Percentiles rank a stretch among this genome's conserved stretches.
These are phyloP conservation scores for Amphipyra tragopoginis DNA, from an alignment of 2,888 invertebrate species.

Conservation along the genomic window DNA sequence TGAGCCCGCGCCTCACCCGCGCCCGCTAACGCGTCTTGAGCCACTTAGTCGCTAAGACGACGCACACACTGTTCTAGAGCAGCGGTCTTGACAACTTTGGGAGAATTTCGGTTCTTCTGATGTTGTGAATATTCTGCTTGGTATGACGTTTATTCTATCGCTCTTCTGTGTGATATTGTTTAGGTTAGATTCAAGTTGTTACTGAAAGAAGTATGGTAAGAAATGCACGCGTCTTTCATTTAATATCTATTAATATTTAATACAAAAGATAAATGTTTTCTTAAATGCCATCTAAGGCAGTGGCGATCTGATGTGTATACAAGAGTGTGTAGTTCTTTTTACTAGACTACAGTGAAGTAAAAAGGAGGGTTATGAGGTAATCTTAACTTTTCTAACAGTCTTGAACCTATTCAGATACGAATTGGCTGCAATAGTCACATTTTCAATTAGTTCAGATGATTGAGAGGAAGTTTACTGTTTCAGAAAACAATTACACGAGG, in stretches of 20 bases:
- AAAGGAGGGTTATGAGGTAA: no score
- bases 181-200: no score
- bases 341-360: no score
- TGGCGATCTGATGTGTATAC: no score
- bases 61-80: conserved; percentile 75
- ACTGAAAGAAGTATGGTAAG: no score
- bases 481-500: not conserved
- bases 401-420: not conserved
- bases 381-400: no score
- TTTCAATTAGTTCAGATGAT: not conserved
- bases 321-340: no score
- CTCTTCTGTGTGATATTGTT: no score
- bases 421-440: not conserved
- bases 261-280: no score
- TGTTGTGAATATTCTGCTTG: not conserved
- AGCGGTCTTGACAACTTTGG: conserved; percentile 26
- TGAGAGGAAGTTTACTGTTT: not conserved
- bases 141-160: not conserved
- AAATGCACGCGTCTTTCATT: no score
- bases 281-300: no score
- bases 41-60: conserved; percentile 89
- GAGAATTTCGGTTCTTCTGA: not conserved
- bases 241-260: no score
- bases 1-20: conserved; percentile 71
- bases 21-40: conserved; percentile 89